Evolutionary conservation across 2,797 vertebrate genomes (phyloP), one percentile per base, ranked within the genome.

Genomic region (Sarcoramphus papa): DNA sequence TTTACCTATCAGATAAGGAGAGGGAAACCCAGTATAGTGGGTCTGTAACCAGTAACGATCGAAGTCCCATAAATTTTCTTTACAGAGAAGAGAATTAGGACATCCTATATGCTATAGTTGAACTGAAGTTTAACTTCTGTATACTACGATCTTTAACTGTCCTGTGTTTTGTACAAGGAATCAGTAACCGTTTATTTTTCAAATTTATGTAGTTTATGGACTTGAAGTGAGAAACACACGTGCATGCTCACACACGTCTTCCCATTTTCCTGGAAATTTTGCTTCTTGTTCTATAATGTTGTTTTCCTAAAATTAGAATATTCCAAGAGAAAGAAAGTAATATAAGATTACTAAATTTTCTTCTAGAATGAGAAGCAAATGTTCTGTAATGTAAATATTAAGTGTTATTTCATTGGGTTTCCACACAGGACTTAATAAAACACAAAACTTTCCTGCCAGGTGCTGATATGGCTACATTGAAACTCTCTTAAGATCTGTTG

Each of bases 301-400:
- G 10, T 48, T 93, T 91, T 90, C 19, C 41, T 62, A 35, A 62
- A 81, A 53, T 33, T 64, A 62, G 81, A 87, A 64, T 84, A 89
- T 37, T 64, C 7, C 19, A 48, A 28, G 28, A 63, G 48, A 11
- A 51, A 68, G 73, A 56, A 31, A 7, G 7, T 17, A 43, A 13
- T 10, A 28, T 13, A 67, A 57, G 4, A 56, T 69, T 56, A 48
- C 2, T n/a, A 47, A 17, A 40, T 75, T 85, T 70, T 85, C 31
- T 62, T 63, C 18, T 72, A 4, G 25, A 70, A 69, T 7, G 12
- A 88, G 23, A 63, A 63, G 19, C 1, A 54, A 21, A 79, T 43
- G 9, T 53, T 76, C 51, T 76, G 17, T 35, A 67, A 64, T 56
- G 5, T 30, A 85, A 92, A 53, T 72, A 59, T 27, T 43, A 65